Percentiles rank a stretch among this genome's conserved stretches.
Evolutionary conservation across 2,888 invertebrate species (phyloP).

Genomic region (Drosophila pegasa): DNA sequence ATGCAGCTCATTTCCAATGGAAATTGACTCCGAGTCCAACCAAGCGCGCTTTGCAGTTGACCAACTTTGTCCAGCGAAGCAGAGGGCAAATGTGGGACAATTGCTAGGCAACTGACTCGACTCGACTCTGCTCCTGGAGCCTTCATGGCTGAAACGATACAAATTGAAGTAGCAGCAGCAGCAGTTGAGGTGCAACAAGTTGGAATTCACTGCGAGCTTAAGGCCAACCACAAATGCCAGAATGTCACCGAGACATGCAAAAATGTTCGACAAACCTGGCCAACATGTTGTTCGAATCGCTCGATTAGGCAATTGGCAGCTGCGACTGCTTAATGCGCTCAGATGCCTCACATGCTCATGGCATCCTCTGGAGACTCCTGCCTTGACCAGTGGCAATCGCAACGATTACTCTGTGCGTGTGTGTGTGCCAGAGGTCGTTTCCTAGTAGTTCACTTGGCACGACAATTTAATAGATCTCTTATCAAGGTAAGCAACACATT

Average conservation of each 20-base stretch:
- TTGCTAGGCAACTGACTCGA: background rate
- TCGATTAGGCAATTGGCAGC: constrained; percentile 3
- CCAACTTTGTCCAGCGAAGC: no score
- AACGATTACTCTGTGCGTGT: no score
- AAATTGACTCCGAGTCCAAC: no score
- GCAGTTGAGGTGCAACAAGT: constrained; percentile 3
- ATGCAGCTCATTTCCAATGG: no score
- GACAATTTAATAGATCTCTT: background rate
- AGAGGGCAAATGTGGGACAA: background rate
- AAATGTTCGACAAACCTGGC: constrained; percentile 11
- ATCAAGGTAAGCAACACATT: background rate
- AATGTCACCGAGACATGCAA: constrained; percentile 9
- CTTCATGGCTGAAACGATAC: background rate
- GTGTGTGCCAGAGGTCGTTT: background rate
- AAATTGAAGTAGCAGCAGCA: background rate
- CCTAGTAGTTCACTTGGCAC: background rate
- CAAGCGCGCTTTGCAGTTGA: no score
- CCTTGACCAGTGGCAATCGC: background rate
- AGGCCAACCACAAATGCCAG: background rate
- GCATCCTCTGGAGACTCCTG: background rate
- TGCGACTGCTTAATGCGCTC: constrained; percentile 1
- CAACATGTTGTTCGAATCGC: constrained; percentile 1
- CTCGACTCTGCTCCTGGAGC: background rate
- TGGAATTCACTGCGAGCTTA: constrained; percentile 1
- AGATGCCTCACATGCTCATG: background rate